Conservation (phyloP, 2,888 invertebrate species). For the Noctua comes region DNA sequence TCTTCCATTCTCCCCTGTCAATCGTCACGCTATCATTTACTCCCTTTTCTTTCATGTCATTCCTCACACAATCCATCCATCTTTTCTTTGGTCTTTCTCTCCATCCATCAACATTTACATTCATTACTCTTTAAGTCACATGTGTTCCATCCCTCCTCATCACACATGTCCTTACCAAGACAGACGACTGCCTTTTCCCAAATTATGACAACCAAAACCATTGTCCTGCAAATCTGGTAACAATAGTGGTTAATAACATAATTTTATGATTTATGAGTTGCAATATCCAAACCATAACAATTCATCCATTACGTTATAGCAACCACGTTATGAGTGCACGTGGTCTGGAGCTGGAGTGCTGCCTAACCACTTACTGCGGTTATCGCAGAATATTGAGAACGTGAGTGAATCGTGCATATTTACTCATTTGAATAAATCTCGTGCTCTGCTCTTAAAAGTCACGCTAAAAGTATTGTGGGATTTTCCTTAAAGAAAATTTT, state of each 20-base stretch:
- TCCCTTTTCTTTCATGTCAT: too few species aligned
- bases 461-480: not conserved
- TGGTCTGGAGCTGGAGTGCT: conserved; percentile 35
- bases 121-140: too few species aligned
- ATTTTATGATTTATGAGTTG: conserved; percentile 6
- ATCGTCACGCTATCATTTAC: too few species aligned
- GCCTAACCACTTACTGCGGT: conserved; percentile 35
- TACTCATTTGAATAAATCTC: conserved; percentile 17
- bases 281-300: conserved; percentile 1
- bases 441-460: conserved; percentile 3
- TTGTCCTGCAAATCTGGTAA: not conserved
- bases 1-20: too few species aligned
- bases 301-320: conserved; percentile 4
- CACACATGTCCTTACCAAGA: too few species aligned
- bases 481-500: conserved; percentile 1
- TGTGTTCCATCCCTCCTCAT: too few species aligned
- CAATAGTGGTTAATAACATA: not conserved
- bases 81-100: too few species aligned
- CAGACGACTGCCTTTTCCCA: too few species aligned
- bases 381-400: conserved; percentile 13
- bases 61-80: too few species aligned
- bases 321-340: conserved; percentile 33
- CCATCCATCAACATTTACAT: too few species aligned
- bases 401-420: conserved; percentile 16
- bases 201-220: not conserved